A percentile compares a stretch with the other conserved stretches of the same genome.
Conservation (phyloP, 2,113 vertebrate species). For the Morone saxatilis region DNA sequence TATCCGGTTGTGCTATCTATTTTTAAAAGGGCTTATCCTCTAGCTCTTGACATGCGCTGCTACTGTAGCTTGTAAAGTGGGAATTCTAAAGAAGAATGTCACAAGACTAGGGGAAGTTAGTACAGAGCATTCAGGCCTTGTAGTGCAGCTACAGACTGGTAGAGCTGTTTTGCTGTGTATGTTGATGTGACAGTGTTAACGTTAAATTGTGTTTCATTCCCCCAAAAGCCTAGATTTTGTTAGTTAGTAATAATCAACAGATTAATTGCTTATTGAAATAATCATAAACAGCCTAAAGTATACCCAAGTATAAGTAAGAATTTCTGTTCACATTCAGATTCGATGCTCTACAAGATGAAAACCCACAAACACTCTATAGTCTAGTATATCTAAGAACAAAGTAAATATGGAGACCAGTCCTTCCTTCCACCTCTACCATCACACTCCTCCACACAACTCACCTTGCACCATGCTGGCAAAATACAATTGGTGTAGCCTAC, state of each 20-base stretch:
- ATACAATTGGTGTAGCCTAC: constrained; percentile 52
- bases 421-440: constrained; percentile 22
- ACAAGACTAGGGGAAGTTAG: constrained; percentile 19
- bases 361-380: neutral
- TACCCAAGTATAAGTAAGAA: neutral
- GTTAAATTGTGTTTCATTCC: constrained; percentile 31
- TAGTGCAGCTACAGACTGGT: constrained; percentile 1
- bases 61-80: constrained; percentile 26
- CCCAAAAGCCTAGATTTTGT: neutral
- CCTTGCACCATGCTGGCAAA: constrained; percentile 39
- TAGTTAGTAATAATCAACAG: neutral
- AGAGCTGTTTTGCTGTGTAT: neutral
- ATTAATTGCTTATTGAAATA: neutral
- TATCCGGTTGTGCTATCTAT: constrained; percentile 59
- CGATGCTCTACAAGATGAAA: neutral
- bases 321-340: neutral
- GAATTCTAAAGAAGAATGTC: constrained; percentile 42
- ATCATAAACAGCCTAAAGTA: neutral
- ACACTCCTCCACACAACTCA: constrained; percentile 8
- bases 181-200: constrained; percentile 19
- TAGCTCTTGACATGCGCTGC: constrained; percentile 35
- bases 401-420: constrained; percentile 14
- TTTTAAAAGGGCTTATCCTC: constrained; percentile 63
- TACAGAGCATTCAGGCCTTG: constrained; percentile 6
- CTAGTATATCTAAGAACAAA: constrained; percentile 17